Percentiles rank a stretch among this genome's conserved stretches.
Conservation (phyloP, 64 coral and sea anemone species). For the Pachyseris speciosa region DNA sequence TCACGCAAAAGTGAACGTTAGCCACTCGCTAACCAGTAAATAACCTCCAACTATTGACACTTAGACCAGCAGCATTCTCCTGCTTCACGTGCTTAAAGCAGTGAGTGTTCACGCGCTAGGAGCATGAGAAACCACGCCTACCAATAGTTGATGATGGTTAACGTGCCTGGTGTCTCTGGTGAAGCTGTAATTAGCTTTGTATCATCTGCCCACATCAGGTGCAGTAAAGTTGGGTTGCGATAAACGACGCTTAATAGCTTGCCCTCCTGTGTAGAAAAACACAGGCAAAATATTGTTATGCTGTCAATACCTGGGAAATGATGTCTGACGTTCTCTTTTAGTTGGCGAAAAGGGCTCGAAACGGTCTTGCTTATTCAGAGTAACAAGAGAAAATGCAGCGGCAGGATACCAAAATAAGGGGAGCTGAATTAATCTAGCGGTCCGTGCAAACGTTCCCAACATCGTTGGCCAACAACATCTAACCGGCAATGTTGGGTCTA, state of each 20-base stretch:
- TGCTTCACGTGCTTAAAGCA: too few species aligned
- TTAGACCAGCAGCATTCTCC: too few species aligned
- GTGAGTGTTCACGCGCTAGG: background rate
- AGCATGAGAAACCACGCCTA: background rate
- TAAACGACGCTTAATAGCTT: slow-evolving; percentile 50
- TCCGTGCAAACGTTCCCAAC: too few species aligned
- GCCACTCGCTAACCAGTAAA: background rate
- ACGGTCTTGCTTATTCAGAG: too few species aligned
- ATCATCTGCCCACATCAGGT: slow-evolving; percentile 70
- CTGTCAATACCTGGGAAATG: too few species aligned
- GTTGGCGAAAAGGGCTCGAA: too few species aligned
- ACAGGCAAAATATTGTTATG: background rate
- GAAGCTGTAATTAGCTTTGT: slow-evolving; percentile 71
- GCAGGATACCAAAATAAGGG: too few species aligned
- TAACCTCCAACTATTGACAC: background rate
- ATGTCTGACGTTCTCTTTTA: too few species aligned
- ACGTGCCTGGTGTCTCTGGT: slow-evolving; percentile 62
- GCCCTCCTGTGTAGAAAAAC: slow-evolving; percentile 11
- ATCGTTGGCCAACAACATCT: too few species aligned
- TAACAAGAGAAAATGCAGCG: too few species aligned
- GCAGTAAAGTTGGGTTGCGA: slow-evolving; percentile 65
- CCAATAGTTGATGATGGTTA: slow-evolving; percentile 82
- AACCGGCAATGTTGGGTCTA: too few species aligned
- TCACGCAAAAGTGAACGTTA: background rate
- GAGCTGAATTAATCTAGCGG: too few species aligned